Evolutionary conservation across 2,888 invertebrate species (phyloP).

Genomic region (Parnassius smintheus): DNA sequence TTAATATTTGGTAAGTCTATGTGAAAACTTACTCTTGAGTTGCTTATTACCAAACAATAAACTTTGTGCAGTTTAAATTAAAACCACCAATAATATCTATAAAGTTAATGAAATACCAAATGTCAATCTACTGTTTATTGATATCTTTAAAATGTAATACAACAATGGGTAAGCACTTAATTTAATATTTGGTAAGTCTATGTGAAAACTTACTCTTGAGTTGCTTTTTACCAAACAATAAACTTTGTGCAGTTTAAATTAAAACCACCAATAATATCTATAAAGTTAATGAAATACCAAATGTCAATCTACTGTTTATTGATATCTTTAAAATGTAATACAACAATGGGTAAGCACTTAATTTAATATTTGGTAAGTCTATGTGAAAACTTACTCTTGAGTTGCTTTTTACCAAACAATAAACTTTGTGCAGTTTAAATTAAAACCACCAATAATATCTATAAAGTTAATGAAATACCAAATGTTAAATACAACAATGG

Average conservation of each 20-base stretch:
- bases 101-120: slow-evolving; percentile 13
- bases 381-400: background rate
- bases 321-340: slow-evolving; percentile 12
- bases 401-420: background rate
- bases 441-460: background rate
- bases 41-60: background rate
- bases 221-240: background rate
- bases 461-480: slow-evolving; percentile 11
- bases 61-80: background rate
- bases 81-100: background rate
- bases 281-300: slow-evolving; percentile 12
- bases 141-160: slow-evolving; percentile 12
- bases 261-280: background rate
- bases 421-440: background rate
- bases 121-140: slow-evolving; percentile 14
- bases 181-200: no score
- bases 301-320: slow-evolving; percentile 15
- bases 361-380: no score
- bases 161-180: no score
- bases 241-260: background rate
- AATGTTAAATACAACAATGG: slow-evolving; percentile 9
- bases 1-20: no score
- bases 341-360: no score
- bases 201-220: background rate
- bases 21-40: background rate